Base-by-base conservation (phyloP, 2,113 vertebrate genomes). In the Carassius gibelio region DNA sequence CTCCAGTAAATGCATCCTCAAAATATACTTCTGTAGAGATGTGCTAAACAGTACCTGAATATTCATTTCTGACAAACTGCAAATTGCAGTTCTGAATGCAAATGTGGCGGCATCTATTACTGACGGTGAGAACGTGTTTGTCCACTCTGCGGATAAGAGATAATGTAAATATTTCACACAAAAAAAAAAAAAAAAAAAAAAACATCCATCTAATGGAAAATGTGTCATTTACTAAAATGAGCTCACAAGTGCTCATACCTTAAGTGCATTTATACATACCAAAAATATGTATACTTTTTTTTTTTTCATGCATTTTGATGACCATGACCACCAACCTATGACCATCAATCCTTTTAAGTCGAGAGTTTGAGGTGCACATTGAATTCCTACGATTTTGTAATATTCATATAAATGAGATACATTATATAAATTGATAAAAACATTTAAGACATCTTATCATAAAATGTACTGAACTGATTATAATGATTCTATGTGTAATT, bases 11-110 rank as follows among this genome's bases (percentile, higher is more conserved):
- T 62, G 59, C 52, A 38, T 61, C 61, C 38, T 38, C 7, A 4
- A 88, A 36, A 76, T 78, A 81, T 13, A 74, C 34, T 88, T 86
- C 84, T 83, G 4, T 36, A 85, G 81, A 87, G 77, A 64, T 81
- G 48, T 76, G 26, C 50, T 57, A 57, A 34, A 77, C 38, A 38
- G 61, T 38, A 79, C 36, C 48, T 85, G 52, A 48, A 79, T 81
- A 68, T 89, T 88, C 85, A 75, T 84, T 50, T 86, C 84, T 3
- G 42, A 38, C 3, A 79, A 78, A 45, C 6, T 14, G 30, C 30
- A 36, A 38, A 61, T 61, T 9, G 78, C 61, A 5, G 36, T 71
- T 55, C n/a, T 69, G 64, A 42, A 57, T 75, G 64, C 78, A 34
- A 61, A 45, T 81, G 72, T 71, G 52, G 21, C 21, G 19, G 34